Conservation (phyloP, 1,140 invertebrate genomes). For the Aricia agestis region DNA sequence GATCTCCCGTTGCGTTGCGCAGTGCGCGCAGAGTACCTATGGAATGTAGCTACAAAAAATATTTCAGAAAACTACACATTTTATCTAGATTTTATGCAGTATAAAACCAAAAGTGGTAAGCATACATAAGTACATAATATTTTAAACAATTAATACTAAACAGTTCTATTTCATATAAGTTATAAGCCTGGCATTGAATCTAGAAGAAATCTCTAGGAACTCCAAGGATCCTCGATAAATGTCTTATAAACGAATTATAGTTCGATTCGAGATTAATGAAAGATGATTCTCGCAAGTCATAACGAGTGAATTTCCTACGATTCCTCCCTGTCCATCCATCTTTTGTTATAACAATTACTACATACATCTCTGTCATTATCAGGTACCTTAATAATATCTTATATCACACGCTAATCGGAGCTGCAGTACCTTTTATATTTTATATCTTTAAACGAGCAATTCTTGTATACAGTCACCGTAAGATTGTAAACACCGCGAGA, state of each 20-base stretch:
- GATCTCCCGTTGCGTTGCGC: too few relatives aligned
- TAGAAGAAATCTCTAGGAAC: neutral
- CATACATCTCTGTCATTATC: neutral
- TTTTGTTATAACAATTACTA: conserved; percentile 14
- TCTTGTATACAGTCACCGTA: too few relatives aligned
- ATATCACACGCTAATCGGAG: neutral
- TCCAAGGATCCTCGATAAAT: neutral
- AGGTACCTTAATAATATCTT: neutral
- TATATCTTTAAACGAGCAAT: too few relatives aligned
- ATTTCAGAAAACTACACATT: too few relatives aligned
- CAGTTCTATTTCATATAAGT: neutral
- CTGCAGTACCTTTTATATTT: too few relatives aligned
- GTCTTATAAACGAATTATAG: neutral
- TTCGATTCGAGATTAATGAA: neutral
- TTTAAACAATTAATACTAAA: too few relatives aligned
- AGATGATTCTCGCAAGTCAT: neutral
- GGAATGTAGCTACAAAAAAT: too few relatives aligned
- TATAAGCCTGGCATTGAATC: neutral
- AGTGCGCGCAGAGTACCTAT: too few relatives aligned
- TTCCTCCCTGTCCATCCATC: conserved; percentile 1
- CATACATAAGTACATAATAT: too few relatives aligned
- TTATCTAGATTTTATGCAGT: too few relatives aligned
- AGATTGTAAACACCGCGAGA: too few relatives aligned
- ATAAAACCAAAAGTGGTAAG: too few relatives aligned
- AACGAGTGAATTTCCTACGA: neutral